Conservation (phyloP, 2,888 invertebrate genomes). For the Zhuqinia jingwanae region DNA sequence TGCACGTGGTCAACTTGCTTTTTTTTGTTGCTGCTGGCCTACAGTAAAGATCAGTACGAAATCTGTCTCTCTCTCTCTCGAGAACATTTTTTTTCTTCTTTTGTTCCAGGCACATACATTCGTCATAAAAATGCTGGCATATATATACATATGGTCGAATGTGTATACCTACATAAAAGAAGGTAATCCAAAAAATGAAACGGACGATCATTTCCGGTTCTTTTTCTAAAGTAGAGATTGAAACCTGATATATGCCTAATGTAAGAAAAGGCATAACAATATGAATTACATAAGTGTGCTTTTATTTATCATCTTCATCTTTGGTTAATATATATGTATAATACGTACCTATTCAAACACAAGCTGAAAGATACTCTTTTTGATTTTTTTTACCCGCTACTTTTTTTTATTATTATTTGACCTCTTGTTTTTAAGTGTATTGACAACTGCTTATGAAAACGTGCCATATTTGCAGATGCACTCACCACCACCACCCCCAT, state of each 20-base stretch:
- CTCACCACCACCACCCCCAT: background rate
- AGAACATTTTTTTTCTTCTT: background rate
- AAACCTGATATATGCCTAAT: slow-evolving; percentile 31
- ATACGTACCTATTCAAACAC: background rate
- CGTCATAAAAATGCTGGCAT: background rate
- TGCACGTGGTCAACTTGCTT: slow-evolving; percentile 45
- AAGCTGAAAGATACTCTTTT: too few species aligned
- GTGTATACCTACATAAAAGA: slow-evolving; percentile 15
- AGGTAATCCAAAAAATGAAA: slow-evolving; percentile 26
- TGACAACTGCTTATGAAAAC: background rate
- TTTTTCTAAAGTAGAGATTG: slow-evolving; percentile 28
- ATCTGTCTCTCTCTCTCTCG: too few species aligned
- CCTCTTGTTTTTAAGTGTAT: background rate
- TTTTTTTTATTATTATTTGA: slow-evolving; percentile 9
- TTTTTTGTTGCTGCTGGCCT: background rate
- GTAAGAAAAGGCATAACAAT: background rate
- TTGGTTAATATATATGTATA: background rate
- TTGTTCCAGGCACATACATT: background rate
- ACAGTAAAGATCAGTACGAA: slow-evolving; percentile 28
- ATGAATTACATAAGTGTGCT: background rate
- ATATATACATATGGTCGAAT: background rate
- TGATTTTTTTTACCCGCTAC: slow-evolving; percentile 5
- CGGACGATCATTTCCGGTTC: slow-evolving; percentile 60
- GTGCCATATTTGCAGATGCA: background rate
- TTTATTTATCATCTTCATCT: background rate